Base-by-base conservation (phyloP, 2,113 vertebrate genomes). In the Suncus etruscus region DNA sequence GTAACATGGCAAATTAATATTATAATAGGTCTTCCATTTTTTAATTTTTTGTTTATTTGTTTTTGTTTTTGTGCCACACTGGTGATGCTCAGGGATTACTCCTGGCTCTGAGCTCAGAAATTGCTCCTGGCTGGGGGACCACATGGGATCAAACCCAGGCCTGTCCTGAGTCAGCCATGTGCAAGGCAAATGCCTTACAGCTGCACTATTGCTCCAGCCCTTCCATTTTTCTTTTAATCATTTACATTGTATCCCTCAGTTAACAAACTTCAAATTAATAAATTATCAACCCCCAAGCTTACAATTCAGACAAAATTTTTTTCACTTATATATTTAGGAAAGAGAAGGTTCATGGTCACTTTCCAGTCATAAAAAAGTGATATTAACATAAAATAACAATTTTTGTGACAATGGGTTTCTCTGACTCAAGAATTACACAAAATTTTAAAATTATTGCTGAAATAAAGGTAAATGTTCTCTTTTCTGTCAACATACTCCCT, bases 401-500 rank as follows among this genome's bases (percentile, higher is more conserved):
- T 82, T 89, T 89, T 65, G 29, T 87, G 66, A 83, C 78, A 85
- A 1, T 16, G 70, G 16, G 6, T 16, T 85, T 39, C 32, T 87
- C 47, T 83, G 48, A 70, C 25, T 81, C 24, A 20, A 8, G 45
- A 29, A 92, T 88, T 70, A 82, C 20, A 58, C 32, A 82, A 31
- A 91, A 31, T 25, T 82, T n/a, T 69, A 79, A 85, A 94, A 87
- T 75, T 12, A 1, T 47, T 86, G 72, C 27, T 75, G 77, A 86
- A 93, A 74, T 16, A 27, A 79, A 7, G 69, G 45, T 70, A 54
- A 87, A 91, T 70, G 25, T 48, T 70, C 15, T 89, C 22, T 74
- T 3, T 31, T 89, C 89, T 69, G 66, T 86, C 68, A 85, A 76
- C 68, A 69, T 12, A 51, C 66, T 70, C 95, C 94, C 95, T 65